phyloP scores from a whole-genome alignment of 2,113 vertebrate genomes.

The Pelobates fuscus region DNA sequence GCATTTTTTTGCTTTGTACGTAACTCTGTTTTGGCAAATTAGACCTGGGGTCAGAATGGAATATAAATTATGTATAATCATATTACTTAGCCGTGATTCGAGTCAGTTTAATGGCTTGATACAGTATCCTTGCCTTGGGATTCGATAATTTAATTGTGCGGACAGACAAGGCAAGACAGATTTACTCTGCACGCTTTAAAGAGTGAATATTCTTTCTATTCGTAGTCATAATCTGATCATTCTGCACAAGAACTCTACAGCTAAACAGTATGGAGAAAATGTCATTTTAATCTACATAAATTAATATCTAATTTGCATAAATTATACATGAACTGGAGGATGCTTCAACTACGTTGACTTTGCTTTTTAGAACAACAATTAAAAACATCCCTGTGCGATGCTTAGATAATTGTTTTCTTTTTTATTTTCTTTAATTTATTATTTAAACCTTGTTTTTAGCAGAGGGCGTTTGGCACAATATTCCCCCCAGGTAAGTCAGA shows the following conservation, averaged over 20 bases:
- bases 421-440: background rate
- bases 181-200: conserved; percentile 11
- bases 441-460: background rate
- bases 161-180: conserved; percentile 12
- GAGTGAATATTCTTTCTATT: conserved; percentile 40
- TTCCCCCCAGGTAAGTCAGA: background rate
- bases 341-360: background rate
- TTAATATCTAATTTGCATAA: conserved; percentile 54
- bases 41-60: conserved; percentile 47
- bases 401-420: conserved; percentile 8
- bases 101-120: conserved; percentile 28
- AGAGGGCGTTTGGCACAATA: background rate
- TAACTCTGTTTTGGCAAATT: conserved; percentile 34
- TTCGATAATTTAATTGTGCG: conserved; percentile 39
- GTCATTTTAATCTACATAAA: conserved; percentile 51
- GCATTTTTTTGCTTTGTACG: background rate
- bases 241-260: conserved; percentile 8
- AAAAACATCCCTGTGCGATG: conserved; percentile 7
- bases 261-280: conserved; percentile 49
- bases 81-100: conserved; percentile 14
- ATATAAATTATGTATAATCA: conserved; percentile 41
- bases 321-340: conserved; percentile 44
- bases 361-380: conserved; percentile 6
- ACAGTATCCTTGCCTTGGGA: conserved; percentile 45
- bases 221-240: conserved; percentile 42